Base-by-base conservation (phyloP, 2,888 invertebrate genomes). In the Drosophila nr. fundita region DNA sequence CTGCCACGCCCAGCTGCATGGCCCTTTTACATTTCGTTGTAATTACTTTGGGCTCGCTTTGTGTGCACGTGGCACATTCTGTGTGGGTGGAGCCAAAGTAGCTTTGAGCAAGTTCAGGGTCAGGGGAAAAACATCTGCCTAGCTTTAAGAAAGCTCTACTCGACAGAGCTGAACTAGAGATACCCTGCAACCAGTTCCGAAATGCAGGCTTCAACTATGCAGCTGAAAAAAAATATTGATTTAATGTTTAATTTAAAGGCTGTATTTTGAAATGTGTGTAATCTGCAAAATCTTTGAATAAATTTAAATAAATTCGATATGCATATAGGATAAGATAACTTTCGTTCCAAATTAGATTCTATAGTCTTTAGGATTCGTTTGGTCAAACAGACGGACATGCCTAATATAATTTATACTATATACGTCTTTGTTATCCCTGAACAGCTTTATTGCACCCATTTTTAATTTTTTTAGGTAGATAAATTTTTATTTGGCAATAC, bases 21-120 rank as follows among this genome's bases (percentile, higher is more conserved):
- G 29, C 13, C 42, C 69, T 62, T 78, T 78, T 83, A 76, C 89
- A 75, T 81, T 89, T 80, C 58, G 70, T 79, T 85, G 82, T 85
- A 85, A 85, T 89, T 89, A 89, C 85, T 81, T 89, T 87, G 74
- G 82, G 69, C 49, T 53, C 69, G 61, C 77, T 76, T 78, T 75
- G 78, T 71, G 63, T 79, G 84, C 82, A 84, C 87, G 84, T 84
- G 87, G 81, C 81, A 48, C 82, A 55, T 57, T 73, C 38, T 4
- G 27, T 24, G 66, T 38, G 38, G 21, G 50, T 13, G 18, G 29
- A 15, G 15, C 45, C 7, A 21, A 24, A n/a, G 21, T 15, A 49
- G 54, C 32, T 34, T 53, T 21, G 29, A n/a, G 8, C 76, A 66
- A 70, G 66, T 75, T 89, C 87, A 87, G 76, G 87, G 82, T 89